Percentiles rank a stretch among this genome's conserved stretches.
Evolutionary conservation across 2,797 vertebrate species (phyloP).

Genomic region (Pseudomugil tenellus): DNA sequence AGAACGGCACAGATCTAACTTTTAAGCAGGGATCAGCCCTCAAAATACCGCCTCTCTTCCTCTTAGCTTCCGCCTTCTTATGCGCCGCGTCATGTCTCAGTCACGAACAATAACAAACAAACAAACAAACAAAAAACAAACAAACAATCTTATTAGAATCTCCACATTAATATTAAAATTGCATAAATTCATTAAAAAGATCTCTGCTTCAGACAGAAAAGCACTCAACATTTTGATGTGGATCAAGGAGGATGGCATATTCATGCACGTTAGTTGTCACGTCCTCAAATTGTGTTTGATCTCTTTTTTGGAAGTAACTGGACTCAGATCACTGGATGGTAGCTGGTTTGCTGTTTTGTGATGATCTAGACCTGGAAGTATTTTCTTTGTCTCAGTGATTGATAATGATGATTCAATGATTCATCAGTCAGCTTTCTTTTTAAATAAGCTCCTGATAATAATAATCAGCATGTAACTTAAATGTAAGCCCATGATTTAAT

Average conservation of each 20-base stretch:
- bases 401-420: too few relatives aligned
- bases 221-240: slow-evolving; percentile 13
- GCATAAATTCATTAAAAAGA: not conserved
- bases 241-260: not conserved
- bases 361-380: slow-evolving; percentile 10
- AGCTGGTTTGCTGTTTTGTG: slow-evolving; percentile 19
- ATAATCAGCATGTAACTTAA: slow-evolving; percentile 22
- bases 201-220: slow-evolving; percentile 13
- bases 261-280: not conserved
- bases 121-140: too few relatives aligned
- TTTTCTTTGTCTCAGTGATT: slow-evolving; percentile 21
- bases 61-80: too few relatives aligned
- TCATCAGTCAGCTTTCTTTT: slow-evolving; percentile 12
- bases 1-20: too few relatives aligned
- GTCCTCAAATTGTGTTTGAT: slow-evolving; percentile 5
- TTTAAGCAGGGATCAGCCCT: too few relatives aligned
- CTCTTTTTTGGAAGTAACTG: not conserved
- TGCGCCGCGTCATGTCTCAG: too few relatives aligned
- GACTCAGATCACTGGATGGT: slow-evolving; percentile 3
- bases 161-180: not conserved
- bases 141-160: too few relatives aligned
- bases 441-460: slow-evolving; percentile 2
- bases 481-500: not conserved
- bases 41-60: too few relatives aligned
- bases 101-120: too few relatives aligned